Conservation (phyloP, 2,113 vertebrate species). For the Thymallus thymallus region DNA sequence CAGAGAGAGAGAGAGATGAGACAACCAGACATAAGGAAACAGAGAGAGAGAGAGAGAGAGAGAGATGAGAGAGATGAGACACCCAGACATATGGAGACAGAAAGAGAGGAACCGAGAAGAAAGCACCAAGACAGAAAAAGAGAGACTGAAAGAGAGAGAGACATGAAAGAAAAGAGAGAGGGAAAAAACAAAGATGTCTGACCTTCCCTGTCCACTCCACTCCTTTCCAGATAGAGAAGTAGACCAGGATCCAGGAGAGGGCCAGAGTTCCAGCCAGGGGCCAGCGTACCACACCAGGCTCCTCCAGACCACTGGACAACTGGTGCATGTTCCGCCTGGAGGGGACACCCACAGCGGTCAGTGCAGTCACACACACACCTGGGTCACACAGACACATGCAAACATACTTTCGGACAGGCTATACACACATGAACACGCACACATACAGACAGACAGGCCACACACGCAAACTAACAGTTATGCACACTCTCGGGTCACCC, state of each 20-base stretch:
- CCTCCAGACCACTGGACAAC: constrained; percentile 79
- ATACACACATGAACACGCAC: background rate
- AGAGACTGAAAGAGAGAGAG: background rate
- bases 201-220: constrained; percentile 95
- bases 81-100: no score
- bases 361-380: background rate
- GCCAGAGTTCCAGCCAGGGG: constrained; percentile 84
- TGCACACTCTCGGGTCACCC: no score
- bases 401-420: background rate
- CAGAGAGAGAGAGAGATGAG: background rate
- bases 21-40: no score
- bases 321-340: constrained; percentile 89
- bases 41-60: no score
- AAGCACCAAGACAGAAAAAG: background rate
- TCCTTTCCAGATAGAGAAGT: constrained; percentile 94
- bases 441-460: background rate
- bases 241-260: constrained; percentile 88
- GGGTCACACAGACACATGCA: background rate
- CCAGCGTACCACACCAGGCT: constrained; percentile 83
- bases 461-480: background rate
- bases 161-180: background rate
- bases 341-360: background rate
- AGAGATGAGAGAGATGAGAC: background rate
- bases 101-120: no score
- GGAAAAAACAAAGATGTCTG: constrained; percentile 15